Evolutionary conservation across 2,113 vertebrate genomes (phyloP).

Genomic region (Ailurus styani): DNA sequence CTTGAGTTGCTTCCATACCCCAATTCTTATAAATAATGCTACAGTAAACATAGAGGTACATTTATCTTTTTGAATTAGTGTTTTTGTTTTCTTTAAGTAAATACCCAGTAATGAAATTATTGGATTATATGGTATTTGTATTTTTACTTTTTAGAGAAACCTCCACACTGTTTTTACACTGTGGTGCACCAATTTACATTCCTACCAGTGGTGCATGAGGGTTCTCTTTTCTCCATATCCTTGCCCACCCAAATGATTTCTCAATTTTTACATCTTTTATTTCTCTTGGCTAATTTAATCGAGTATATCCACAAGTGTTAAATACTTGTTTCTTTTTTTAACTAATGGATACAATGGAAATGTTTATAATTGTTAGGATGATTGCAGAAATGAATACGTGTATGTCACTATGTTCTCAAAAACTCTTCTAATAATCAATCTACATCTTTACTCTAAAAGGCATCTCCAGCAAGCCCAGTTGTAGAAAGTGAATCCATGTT

Average conservation of each 20-base stretch:
- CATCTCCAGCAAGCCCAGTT: neutral
- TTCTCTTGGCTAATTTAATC: neutral
- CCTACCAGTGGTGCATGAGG: neutral
- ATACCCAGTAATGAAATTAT: neutral
- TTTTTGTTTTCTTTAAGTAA: neutral
- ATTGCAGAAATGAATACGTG: neutral
- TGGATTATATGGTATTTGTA: neutral
- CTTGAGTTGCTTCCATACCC: neutral
- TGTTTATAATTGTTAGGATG: neutral
- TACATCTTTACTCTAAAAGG: neutral
- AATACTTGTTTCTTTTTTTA: neutral
- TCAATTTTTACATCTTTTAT: neutral
- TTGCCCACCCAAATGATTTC: neutral
- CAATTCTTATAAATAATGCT: neutral
- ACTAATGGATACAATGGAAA: neutral
- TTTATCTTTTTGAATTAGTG: neutral
- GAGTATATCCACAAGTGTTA: neutral
- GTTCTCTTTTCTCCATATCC: neutral
- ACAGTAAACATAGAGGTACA: neutral
- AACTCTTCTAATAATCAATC: neutral
- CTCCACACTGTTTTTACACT: neutral
- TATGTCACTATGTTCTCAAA: neutral
- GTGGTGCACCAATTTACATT: neutral
- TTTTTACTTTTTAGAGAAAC: neutral
- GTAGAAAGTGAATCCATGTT: neutral